Evolutionary conservation across 2,797 vertebrate genomes (phyloP), one percentile per base, ranked within the genome.

Genomic region (Nyctibius grandis): DNA sequence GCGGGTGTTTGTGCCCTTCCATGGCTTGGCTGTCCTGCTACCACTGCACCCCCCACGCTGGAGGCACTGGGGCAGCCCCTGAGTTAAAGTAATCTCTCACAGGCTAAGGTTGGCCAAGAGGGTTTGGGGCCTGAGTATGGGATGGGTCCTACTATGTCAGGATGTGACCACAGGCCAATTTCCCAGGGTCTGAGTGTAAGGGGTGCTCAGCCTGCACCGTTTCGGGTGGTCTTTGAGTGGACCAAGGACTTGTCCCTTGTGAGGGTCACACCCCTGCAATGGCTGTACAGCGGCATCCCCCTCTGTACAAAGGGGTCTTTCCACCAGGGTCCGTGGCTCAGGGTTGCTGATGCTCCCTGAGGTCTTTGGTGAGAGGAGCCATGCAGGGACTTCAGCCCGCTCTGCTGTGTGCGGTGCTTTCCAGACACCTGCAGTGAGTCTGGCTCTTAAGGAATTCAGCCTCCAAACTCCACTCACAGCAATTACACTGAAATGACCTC

Each of bases 21-120:
- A 0, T 0, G 36, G 36, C n/a, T 6, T 1, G 17, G 33, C 3
- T 12, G 34, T 3, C 12, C 0, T 14, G 36, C 12, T 21, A 0
- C 22, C n/a, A 14, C 15, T 10, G 44, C 7, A 4, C 3, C 17
- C 17, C 5, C 22, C 11, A 0, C 3, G 5, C 64, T 8, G 72
- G 53, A 33, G 28, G 15, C 15, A 4, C 40, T 15, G 29, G 64
- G 42, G 12, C 54, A 38, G 11, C 15, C 38, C 11, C 0, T 2
- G 69, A 11, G 40, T 5, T 26, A 2, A 28, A n/a, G 23, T 9
- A 12, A 26, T 7, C 26, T 16, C 21, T 34, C 9, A 1, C 15
- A 10, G 4, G 44, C 38, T 18, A 4, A 2, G 34, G 22, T 12
- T 53, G 36, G 33, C 42, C 9, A 3, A 7, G 44, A 29, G 40